Evolutionary conservation across 1,140 invertebrate genomes (phyloP).

Genomic region (Ceratina japonica): DNA sequence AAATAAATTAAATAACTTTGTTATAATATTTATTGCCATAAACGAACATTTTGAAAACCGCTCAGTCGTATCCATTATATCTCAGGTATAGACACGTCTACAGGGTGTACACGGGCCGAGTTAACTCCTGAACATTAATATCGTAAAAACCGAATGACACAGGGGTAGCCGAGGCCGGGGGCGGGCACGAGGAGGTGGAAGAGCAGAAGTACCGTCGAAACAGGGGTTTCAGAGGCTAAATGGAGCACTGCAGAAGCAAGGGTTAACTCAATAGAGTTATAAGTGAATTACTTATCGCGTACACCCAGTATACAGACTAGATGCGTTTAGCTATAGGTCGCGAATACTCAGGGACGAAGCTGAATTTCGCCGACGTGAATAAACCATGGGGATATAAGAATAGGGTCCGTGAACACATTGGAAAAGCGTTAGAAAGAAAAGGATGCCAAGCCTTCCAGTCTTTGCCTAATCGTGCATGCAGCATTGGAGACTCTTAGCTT

Average conservation of each 20-base stretch:
- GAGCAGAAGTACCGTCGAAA: constrained; percentile 50
- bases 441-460: no score
- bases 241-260: constrained; percentile 78
- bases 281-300: constrained; percentile 80
- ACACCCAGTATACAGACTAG: constrained; percentile 76
- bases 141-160: constrained; percentile 40
- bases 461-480: no score
- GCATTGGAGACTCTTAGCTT: no score
- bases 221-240: constrained; percentile 74
- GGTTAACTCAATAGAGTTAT: constrained; percentile 79
- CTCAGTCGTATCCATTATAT: background rate
- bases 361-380: constrained; percentile 44
- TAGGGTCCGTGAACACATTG: no score
- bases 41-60: background rate
- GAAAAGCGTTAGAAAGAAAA: no score
- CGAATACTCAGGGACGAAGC: constrained; percentile 54
- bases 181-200: constrained; percentile 42
- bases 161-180: constrained; percentile 7
- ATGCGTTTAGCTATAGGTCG: constrained; percentile 76
- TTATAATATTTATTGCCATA: no score
- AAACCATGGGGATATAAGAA: constrained; percentile 9
- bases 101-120: constrained; percentile 29
- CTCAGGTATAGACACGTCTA: background rate
- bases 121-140: constrained; percentile 56
- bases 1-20: no score